Evolutionary conservation across 2,888 invertebrate genomes (phyloP).

Genomic region (Acronicta aceris): DNA sequence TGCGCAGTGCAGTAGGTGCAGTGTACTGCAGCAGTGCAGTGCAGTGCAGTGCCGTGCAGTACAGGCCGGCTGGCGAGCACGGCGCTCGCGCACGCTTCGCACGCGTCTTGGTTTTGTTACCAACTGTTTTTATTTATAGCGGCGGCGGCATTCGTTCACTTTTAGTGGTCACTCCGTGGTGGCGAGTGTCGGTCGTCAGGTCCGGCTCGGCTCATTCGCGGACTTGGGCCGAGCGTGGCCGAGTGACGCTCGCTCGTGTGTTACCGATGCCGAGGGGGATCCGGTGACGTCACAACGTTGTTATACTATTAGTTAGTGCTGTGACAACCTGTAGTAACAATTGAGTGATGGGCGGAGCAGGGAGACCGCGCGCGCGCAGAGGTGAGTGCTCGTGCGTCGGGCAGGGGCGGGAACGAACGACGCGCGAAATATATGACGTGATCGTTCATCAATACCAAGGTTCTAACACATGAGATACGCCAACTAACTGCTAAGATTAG

Average conservation of each 20-base stretch:
- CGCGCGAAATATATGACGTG: too few relatives aligned
- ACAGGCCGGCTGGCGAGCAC: background rate
- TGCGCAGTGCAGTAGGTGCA: too few relatives aligned
- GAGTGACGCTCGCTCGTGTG: background rate
- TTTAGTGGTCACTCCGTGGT: slow-evolving; percentile 7
- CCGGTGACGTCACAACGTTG: background rate
- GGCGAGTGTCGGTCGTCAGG: slow-evolving; percentile 1
- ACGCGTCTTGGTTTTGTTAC: slow-evolving; percentile 4
- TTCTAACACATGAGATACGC: too few relatives aligned
- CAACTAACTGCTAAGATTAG: too few relatives aligned
- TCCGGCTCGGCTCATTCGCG: background rate
- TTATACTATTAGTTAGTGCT: slow-evolving; percentile 2
- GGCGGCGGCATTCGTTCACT: slow-evolving; percentile 1
- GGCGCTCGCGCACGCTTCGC: background rate
- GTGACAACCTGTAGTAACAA: background rate
- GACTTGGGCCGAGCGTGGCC: background rate
- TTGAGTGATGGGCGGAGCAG: background rate
- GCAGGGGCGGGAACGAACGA: background rate
- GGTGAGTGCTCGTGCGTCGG: background rate
- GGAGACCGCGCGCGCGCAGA: background rate
- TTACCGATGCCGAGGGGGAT: background rate
- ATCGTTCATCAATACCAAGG: too few relatives aligned
- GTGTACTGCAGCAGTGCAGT: too few relatives aligned
- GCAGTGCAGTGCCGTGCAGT: background rate
- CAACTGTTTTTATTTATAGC: slow-evolving; percentile 6